Evolutionary conservation across 2,888 invertebrate species (phyloP), one percentile per base, ranked within the genome.

Genomic region (Tinea semifulvella): DNA sequence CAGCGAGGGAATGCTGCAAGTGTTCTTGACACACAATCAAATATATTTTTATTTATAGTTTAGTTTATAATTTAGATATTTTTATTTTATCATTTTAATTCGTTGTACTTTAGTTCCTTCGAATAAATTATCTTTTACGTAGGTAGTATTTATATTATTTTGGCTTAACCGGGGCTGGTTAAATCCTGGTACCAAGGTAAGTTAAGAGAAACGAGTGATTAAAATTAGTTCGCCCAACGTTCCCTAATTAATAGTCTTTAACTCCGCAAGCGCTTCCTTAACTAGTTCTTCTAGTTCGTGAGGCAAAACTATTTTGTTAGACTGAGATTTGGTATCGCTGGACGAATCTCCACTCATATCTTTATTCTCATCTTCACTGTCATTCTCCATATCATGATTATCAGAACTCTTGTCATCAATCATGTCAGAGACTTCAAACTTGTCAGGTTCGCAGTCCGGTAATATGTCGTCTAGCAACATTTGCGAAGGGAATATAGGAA

Each of bases 221-320:
- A n/a, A n/a, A n/a, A n/a, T n/a, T n/a, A n/a, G n/a, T n/a, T n/a
- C n/a, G n/a, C n/a, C n/a, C n/a, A n/a, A n/a, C n/a, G n/a, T n/a
- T n/a, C n/a, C n/a, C n/a, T n/a, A 40, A n/a, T 40, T 11, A 6
- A 28, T 31, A 26, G 90, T 60, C 85, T 88, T 68, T 84, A 88
- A 56, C 85, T 92, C 62, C 84, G 90, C 72, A 80, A 89, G 56
- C 74, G 88, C 65, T 63, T 86, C 84, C 52, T 83, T 82, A 0
- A 88, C 87, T 45, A 88, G 63, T 43, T 82, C 80, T 47, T 87
- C 83, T 45, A 88, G 64, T 53, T 87, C 84, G 8, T 83, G 72
- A 2, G 88, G 87, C 49, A 88, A 63, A 52, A 83, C 75, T 43
- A 65, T 77, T 62, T 61, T 85, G 49, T 50, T 71, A 65, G 22